Evolutionary conservation across 2,797 vertebrate species (phyloP), one percentile per base, ranked within the genome.

Genomic region (Petrocephalus schoutedeni): DNA sequence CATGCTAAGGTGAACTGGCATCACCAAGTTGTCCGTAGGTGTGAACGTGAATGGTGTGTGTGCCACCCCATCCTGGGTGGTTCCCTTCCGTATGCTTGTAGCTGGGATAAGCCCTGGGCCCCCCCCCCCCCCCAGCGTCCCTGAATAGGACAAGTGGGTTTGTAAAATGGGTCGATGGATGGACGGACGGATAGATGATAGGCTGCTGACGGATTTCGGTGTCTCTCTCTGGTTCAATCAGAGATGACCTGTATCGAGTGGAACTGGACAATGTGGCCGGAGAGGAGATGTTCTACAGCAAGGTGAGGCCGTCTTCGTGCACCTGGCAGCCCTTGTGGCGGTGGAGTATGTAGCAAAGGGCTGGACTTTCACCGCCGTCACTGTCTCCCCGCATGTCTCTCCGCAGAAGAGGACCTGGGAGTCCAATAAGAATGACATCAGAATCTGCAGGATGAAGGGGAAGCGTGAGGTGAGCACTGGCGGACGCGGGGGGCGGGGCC

Each of bases 371-470:
- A 57, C 36, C 23, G 0, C 36, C 28, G 9, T 32, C 28, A 85
- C 82, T 49, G 1, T 56, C 21, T 54, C 67, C 51, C 54, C 10
- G 12, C 12, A 2, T 54, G 41, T 23, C 36, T 49, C 6, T 23
- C 49, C 36, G 0, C 92, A 99, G 98, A 99, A 98, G 90, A 94
- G 97, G 92, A 98, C 97, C 10, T 99, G 98, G 98, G 96, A 93
- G 90, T 98, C 98, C 0, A 98, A 98, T 89, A 97, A 97, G 91
- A 97, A 97, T 1, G 97, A 99, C 94, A 98, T 99, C 92, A 95
- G 96, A 91, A 97, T 98, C 94, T 99, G 98, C 92, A 93, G 97
- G 87, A 99, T 99, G 98, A 99, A 98, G 93, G 98, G 98, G 89
- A 99, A 99, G 64, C 97, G 97, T 10, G 97, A 98, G 96, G 98